These are phyloP conservation scores for Otolemur crassicaudatus DNA, from an alignment of 2,797 vertebrate genomes.

Conservation along the genomic window DNA sequence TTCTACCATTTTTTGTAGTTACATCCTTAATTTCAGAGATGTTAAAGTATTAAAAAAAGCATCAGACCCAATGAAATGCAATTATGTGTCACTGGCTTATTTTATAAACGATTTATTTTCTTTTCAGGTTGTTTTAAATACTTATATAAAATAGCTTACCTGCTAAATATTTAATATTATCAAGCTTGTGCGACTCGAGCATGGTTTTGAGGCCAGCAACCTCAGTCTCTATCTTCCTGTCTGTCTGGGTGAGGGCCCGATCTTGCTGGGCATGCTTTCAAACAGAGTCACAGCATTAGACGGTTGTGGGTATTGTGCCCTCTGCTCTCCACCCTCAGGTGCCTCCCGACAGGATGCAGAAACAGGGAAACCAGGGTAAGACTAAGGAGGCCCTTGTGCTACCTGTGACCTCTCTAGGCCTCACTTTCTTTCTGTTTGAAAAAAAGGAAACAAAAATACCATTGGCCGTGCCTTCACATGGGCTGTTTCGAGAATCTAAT, in stretches of 20 bases:
- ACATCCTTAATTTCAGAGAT: not conserved
- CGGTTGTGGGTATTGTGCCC: rapidly evolving
- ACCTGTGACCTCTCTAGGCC: not conserved
- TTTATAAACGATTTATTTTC: not conserved
- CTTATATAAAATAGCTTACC: conserved; percentile 86
- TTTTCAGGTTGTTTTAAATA: not conserved
- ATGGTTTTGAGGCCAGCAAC: conserved; percentile 97
- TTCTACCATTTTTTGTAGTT: not conserved
- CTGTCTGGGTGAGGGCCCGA: conserved; percentile 93
- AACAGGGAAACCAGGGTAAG: not conserved
- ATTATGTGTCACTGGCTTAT: not conserved
- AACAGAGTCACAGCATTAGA: conserved; percentile 63
- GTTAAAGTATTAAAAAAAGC: not conserved
- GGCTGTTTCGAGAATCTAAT: not conserved
- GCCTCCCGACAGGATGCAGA: not conserved
- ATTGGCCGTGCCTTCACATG: not conserved
- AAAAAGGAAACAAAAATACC: not conserved
- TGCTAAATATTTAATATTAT: conserved; percentile 98
- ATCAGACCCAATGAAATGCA: not conserved
- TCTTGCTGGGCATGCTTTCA: conserved; percentile 94
- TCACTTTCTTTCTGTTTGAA: not conserved
- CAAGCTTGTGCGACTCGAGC: conserved; percentile 97
- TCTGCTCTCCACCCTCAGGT: not conserved
- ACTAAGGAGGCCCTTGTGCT: not conserved
- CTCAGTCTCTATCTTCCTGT: conserved; percentile 97